phyloP scores from a whole-genome alignment of 92 coral and sea anemone genomes.

The Parazoanthus swiftii region DNA sequence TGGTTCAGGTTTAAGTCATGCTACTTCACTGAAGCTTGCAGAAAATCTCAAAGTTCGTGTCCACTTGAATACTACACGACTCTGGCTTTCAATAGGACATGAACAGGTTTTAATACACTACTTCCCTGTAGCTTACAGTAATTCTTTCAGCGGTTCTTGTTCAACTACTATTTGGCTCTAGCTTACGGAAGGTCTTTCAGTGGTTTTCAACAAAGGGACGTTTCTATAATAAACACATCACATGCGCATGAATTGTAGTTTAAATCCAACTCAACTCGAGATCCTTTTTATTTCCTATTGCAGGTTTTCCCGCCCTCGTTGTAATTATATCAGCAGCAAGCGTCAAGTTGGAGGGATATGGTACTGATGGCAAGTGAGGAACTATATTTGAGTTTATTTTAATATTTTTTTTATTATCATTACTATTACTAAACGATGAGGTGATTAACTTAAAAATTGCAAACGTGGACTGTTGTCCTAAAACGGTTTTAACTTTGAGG shows the following conservation, averaged over 20 bases:
- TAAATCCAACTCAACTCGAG: not conserved
- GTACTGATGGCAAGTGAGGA: slow-evolving; percentile 59
- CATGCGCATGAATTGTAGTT: not conserved
- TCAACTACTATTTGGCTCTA: slow-evolving; percentile 48
- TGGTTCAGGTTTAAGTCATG: not conserved
- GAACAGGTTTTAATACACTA: slow-evolving; percentile 32
- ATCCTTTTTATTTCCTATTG: not conserved
- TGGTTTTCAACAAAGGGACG: not conserved
- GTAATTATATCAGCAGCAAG: slow-evolving; percentile 63
- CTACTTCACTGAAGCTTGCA: slow-evolving; percentile 42
- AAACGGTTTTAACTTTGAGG: no score
- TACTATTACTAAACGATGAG: not conserved
- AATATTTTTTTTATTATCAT: not conserved
- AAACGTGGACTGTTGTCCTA: no score
- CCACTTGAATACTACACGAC: no score
- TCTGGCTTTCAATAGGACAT: no score
- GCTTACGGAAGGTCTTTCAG: slow-evolving; percentile 52
- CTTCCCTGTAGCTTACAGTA: slow-evolving; percentile 62
- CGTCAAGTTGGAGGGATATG: slow-evolving; percentile 65
- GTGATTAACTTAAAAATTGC: no score
- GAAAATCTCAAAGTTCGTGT: slow-evolving; percentile 2
- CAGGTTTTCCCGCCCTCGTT: slow-evolving; percentile 68
- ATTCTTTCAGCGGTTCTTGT: not conserved
- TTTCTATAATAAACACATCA: not conserved
- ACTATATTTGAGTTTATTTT: not conserved